Evolutionary conservation across 2,888 invertebrate species (phyloP).

Genomic region (Agonopterix subpropinquella): DNA sequence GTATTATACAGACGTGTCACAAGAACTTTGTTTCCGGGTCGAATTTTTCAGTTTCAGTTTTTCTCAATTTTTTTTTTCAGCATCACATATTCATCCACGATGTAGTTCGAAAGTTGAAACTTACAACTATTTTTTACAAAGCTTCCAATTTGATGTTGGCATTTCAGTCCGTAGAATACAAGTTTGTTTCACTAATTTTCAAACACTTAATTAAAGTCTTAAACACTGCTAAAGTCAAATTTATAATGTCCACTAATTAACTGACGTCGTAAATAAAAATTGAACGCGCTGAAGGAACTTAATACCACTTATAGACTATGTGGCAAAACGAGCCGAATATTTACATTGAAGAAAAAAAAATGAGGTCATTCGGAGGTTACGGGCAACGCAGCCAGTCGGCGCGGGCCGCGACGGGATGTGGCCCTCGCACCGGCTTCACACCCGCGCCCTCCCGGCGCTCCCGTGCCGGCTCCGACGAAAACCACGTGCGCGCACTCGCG

Average conservation of each 20-base stretch:
- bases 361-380: slow-evolving; percentile 74
- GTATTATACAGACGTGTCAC: slow-evolving; percentile 18
- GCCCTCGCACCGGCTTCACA: slow-evolving; percentile 33
- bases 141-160: slow-evolving; percentile 10
- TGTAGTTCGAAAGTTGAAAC: slow-evolving; percentile 29
- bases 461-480: slow-evolving; percentile 37
- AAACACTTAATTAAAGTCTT: slow-evolving; percentile 25
- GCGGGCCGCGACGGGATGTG: slow-evolving; percentile 72
- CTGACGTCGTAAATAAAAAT: slow-evolving; percentile 17
- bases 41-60: slow-evolving; percentile 19
- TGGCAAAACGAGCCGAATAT: slow-evolving; percentile 72
- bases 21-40: slow-evolving; percentile 12
- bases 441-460: slow-evolving; percentile 30
- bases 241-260: slow-evolving; percentile 41
- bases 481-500: slow-evolving; percentile 66
- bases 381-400: slow-evolving; percentile 72
- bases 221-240: slow-evolving; percentile 36
- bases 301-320: slow-evolving; percentile 73
- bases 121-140: slow-evolving; percentile 26
- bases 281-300: slow-evolving; percentile 63
- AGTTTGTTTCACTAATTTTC: slow-evolving; percentile 41
- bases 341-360: slow-evolving; percentile 75
- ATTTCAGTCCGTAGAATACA: slow-evolving; percentile 33
- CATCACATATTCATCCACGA: slow-evolving; percentile 39
- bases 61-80: slow-evolving; percentile 20